Percentiles rank a stretch among this genome's conserved stretches.
Conservation (phyloP, 2,888 invertebrate genomes). For the Diplazon laetatorius region DNA sequence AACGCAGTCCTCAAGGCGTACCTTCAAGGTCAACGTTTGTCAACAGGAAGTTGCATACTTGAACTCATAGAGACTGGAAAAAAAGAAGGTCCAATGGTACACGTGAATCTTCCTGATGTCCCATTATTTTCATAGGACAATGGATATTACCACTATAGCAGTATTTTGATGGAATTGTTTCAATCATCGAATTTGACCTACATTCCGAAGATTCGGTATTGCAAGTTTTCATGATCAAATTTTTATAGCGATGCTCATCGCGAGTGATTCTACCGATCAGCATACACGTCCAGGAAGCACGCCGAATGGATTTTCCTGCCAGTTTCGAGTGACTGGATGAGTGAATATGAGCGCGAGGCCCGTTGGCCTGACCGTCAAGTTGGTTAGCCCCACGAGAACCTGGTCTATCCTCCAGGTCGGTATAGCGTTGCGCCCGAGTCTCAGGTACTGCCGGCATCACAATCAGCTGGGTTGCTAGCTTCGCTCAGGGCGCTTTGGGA, state of each 20-base stretch:
- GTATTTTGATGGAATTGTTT: neutral
- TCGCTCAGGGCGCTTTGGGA: constrained; percentile 64
- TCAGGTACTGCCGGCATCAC: constrained; percentile 62
- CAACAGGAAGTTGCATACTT: too few species aligned
- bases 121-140: too few species aligned
- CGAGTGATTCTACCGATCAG: neutral
- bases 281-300: neutral
- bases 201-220: neutral
- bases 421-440: neutral
- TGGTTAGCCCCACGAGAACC: constrained; percentile 5
- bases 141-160: too few species aligned
- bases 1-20: too few species aligned
- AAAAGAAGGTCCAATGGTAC: too few species aligned
- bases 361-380: too few species aligned
- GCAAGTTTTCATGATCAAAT: neutral
- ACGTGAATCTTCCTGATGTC: too few species aligned
- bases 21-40: too few species aligned
- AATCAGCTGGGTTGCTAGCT: constrained; percentile 68
- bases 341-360: constrained; percentile 29
- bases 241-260: constrained; percentile 1
- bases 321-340: neutral
- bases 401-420: constrained; percentile 20
- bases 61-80: too few species aligned
- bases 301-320: neutral
- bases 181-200: neutral